phyloP scores from a whole-genome alignment of 2,888 invertebrate genomes.

The Melieria crassipennis region DNA sequence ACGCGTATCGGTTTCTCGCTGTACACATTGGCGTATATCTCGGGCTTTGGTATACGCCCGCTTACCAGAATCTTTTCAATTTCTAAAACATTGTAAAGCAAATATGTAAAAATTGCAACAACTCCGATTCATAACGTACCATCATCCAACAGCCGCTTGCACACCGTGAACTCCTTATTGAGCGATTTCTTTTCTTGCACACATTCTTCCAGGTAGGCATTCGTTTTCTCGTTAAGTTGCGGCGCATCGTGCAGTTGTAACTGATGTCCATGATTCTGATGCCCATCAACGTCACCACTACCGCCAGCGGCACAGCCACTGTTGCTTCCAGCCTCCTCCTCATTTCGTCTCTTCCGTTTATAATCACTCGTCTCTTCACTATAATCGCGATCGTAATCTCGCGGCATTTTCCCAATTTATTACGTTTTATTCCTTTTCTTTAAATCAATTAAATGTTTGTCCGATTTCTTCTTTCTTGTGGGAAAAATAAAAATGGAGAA shows the following conservation, averaged over 20 bases:
- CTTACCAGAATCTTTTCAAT: slow-evolving; percentile 83
- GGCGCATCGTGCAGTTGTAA: slow-evolving; percentile 52
- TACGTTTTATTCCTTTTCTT: background rate
- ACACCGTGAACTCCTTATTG: slow-evolving; percentile 75
- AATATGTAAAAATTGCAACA: background rate
- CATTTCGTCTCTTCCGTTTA: slow-evolving; percentile 61
- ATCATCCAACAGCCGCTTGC: slow-evolving; percentile 76
- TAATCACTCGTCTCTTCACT: slow-evolving; percentile 62
- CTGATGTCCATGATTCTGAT: slow-evolving; percentile 23
- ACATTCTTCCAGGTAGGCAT: slow-evolving; percentile 79
- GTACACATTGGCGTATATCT: slow-evolving; percentile 62
- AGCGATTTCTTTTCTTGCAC: slow-evolving; percentile 76
- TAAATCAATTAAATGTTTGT: too few species aligned
- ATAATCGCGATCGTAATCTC: slow-evolving; percentile 63
- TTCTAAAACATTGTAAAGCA: slow-evolving; percentile 47
- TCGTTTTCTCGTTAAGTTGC: slow-evolving; percentile 74
- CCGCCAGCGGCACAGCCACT: slow-evolving; percentile 20
- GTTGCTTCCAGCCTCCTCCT: slow-evolving; percentile 48
- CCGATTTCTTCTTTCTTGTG: too few species aligned
- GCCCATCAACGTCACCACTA: slow-evolving; percentile 48
- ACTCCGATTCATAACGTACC: slow-evolving; percentile 66
- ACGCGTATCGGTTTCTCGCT: slow-evolving; percentile 63
- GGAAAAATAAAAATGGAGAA: too few species aligned
- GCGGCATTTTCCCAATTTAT: slow-evolving; percentile 55
- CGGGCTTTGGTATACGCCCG: slow-evolving; percentile 70